These are phyloP conservation scores for Oryctolagus cuniculus DNA, from an alignment of 2,113 vertebrate genomes.

Conservation along the genomic window DNA sequence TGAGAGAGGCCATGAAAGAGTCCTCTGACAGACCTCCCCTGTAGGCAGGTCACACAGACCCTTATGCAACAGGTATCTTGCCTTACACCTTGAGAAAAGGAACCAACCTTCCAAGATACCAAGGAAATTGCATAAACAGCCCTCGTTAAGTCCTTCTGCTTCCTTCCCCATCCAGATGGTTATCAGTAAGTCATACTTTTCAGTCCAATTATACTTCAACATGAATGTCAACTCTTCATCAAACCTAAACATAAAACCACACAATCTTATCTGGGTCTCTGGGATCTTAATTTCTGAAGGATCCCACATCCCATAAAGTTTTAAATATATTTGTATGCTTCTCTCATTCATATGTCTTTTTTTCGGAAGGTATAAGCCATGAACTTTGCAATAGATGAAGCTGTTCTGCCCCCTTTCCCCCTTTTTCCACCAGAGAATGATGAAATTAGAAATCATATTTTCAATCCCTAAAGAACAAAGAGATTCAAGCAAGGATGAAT, in stretches of 20 bases:
- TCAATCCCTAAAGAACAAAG: background rate
- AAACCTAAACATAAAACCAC: background rate
- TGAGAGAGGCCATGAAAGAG: background rate
- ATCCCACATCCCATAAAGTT: background rate
- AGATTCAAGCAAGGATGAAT: background rate
- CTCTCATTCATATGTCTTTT: background rate
- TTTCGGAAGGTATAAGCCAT: background rate
- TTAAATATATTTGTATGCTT: background rate
- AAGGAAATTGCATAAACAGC: background rate
- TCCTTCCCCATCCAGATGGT: too few relatives aligned
- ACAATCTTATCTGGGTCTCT: background rate
- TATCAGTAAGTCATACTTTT: background rate
- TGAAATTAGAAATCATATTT: constrained; percentile 24
- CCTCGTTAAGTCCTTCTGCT: too few relatives aligned
- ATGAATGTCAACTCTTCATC: background rate
- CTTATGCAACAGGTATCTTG: background rate
- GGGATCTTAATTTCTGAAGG: background rate
- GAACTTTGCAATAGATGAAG: background rate
- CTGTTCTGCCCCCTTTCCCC: background rate
- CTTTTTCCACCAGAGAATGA: background rate
- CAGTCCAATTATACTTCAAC: background rate
- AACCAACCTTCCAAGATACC: background rate
- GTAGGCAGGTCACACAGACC: background rate
- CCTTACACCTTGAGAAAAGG: background rate
- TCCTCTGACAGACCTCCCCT: background rate